phyloP scores from a whole-genome alignment of 2,797 vertebrate genomes.

The Babyrousa celebensis region DNA sequence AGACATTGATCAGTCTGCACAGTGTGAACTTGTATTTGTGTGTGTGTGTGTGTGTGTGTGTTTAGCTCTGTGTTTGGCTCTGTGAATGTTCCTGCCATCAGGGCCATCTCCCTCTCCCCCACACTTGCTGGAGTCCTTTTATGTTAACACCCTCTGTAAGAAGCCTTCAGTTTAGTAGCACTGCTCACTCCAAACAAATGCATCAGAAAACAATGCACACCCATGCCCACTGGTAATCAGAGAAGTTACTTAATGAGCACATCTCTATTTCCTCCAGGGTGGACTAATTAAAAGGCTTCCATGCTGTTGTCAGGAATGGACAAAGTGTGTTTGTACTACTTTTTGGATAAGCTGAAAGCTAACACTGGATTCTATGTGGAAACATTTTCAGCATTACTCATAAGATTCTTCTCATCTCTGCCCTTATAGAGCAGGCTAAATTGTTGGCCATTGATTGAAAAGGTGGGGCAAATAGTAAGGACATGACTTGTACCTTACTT shows the following conservation, averaged over 20 bases:
- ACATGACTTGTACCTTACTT: neutral
- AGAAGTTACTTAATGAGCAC: constrained; percentile 76
- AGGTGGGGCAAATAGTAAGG: neutral
- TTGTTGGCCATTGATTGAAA: constrained; percentile 13
- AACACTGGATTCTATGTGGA: neutral
- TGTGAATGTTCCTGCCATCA: constrained; percentile 30
- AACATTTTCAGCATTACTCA: constrained; percentile 17
- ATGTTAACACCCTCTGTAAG: constrained; percentile 72
- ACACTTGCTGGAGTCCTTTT: constrained; percentile 68
- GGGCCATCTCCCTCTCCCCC: neutral
- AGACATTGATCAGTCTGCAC: constrained; percentile 6
- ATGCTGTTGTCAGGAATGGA: constrained; percentile 79
- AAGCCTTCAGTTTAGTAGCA: constrained; percentile 62
- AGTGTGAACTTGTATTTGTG: constrained; percentile 27
- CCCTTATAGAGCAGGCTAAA: neutral
- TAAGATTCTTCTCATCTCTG: neutral
- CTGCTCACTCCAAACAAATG: constrained; percentile 50
- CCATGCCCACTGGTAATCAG: constrained; percentile 75
- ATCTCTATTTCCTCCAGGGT: constrained; percentile 78
- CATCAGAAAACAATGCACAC: constrained; percentile 74
- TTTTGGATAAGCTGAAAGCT: constrained; percentile 71
- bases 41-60: neutral
- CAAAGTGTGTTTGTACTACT: constrained; percentile 16
- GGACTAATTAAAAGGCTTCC: constrained; percentile 86
- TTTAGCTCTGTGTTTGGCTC: neutral